Percentiles rank a stretch among this genome's conserved stretches.
Evolutionary conservation across 2,888 invertebrate species (phyloP).

Genomic region (Ormia ochracea): DNA sequence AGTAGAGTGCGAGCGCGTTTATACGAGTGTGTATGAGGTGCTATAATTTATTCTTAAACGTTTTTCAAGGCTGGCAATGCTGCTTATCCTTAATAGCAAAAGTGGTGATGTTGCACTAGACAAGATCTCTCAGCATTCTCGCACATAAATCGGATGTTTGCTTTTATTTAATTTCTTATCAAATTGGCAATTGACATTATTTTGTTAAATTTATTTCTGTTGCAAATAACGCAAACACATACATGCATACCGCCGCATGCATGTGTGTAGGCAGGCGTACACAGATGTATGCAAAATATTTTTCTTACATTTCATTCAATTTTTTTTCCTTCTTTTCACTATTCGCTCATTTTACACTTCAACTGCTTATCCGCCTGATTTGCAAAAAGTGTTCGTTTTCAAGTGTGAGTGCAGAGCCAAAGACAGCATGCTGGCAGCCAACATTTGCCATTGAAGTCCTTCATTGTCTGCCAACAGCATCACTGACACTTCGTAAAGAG

Average conservation of each 20-base stretch:
- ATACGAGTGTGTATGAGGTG: not conserved
- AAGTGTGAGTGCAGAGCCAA: slow-evolving; percentile 43
- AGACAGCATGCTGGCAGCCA: slow-evolving; percentile 46
- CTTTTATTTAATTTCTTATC: slow-evolving; percentile 61
- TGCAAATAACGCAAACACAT: not conserved
- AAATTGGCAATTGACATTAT: slow-evolving; percentile 64
- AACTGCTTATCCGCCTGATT: slow-evolving; percentile 45
- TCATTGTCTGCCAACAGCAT: slow-evolving; percentile 13
- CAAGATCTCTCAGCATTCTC: slow-evolving; percentile 22
- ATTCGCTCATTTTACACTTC: slow-evolving; percentile 27
- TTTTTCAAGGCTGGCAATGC: slow-evolving; percentile 23
- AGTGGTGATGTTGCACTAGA: not conserved
- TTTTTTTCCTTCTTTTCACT: not conserved
- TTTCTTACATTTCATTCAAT: not conserved
- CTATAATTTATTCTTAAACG: slow-evolving; percentile 29
- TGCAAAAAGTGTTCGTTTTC: slow-evolving; percentile 42
- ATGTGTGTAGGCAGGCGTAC: no score
- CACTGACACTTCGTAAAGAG: slow-evolving; percentile 32
- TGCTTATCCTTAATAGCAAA: not conserved
- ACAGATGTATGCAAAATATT: not conserved
- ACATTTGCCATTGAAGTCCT: slow-evolving; percentile 23
- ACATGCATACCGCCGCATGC: not conserved
- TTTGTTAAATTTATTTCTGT: slow-evolving; percentile 56
- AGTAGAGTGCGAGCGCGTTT: slow-evolving; percentile 29
- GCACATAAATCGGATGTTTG: slow-evolving; percentile 62